phyloP scores from a whole-genome alignment of 1,140 invertebrate genomes.

The Megalopta genalis region DNA sequence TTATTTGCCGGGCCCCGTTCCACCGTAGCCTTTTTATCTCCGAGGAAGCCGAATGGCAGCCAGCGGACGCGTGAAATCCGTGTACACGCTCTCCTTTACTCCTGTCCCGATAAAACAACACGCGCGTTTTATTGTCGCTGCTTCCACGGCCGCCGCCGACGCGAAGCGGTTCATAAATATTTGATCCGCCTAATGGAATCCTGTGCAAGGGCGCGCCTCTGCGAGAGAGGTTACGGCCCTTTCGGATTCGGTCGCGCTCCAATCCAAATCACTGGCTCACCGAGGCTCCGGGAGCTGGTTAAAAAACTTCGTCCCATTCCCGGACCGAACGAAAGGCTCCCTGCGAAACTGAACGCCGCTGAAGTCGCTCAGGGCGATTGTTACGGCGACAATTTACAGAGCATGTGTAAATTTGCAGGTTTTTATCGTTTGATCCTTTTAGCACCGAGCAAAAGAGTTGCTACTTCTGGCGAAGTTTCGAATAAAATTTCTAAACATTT shows the following conservation, averaged over 20 bases:
- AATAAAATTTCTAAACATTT: too few relatives aligned
- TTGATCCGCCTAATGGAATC: slow-evolving; percentile 42
- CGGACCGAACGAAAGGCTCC: too few relatives aligned
- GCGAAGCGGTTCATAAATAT: slow-evolving; percentile 41
- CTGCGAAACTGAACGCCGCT: too few relatives aligned
- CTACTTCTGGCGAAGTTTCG: too few relatives aligned
- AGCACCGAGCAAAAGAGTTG: too few relatives aligned
- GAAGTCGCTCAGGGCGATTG: too few relatives aligned
- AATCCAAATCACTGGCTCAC: too few relatives aligned
- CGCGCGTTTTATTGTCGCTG: slow-evolving; percentile 27
- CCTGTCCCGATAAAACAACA: slow-evolving; percentile 20
- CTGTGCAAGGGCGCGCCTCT: neutral
- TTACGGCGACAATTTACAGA: too few relatives aligned
- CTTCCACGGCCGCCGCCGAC: neutral
- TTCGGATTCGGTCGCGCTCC: slow-evolving; percentile 7
- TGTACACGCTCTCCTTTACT: neutral
- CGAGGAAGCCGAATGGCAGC: neutral
- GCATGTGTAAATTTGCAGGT: too few relatives aligned
- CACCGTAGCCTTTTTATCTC: neutral
- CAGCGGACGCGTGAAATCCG: slow-evolving; percentile 30
- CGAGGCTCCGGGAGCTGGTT: too few relatives aligned
- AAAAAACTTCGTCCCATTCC: too few relatives aligned
- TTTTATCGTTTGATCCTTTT: too few relatives aligned
- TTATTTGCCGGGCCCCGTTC: neutral
- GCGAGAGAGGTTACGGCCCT: neutral